These are phyloP conservation scores for Fregetta grallaria DNA, from an alignment of 2,113 vertebrate species.

Conservation along the genomic window DNA sequence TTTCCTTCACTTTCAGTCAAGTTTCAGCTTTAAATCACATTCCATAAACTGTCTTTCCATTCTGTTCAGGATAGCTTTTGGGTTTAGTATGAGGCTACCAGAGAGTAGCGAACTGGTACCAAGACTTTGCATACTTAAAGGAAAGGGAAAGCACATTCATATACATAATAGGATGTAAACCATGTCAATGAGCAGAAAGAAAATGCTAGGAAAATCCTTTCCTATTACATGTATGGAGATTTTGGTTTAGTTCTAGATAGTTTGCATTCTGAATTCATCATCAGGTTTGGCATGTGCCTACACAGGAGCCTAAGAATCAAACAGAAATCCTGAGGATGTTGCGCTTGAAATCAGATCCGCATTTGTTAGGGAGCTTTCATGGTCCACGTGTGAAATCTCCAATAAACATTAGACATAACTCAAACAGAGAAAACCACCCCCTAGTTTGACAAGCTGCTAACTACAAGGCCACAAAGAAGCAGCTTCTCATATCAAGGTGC, in stretches of 20 bases:
- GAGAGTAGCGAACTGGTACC: background rate
- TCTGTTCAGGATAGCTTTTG: background rate
- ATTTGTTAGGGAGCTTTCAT: slow-evolving; percentile 45
- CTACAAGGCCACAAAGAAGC: slow-evolving; percentile 11
- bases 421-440: slow-evolving; percentile 15
- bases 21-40: background rate
- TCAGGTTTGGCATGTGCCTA: background rate
- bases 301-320: background rate
- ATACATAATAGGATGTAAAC: background rate
- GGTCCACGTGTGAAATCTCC: slow-evolving; percentile 60
- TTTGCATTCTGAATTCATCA: background rate
- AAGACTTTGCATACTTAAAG: background rate
- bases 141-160: background rate
- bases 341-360: background rate
- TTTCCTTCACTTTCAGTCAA: background rate
- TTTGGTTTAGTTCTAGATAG: background rate
- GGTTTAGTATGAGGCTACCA: background rate
- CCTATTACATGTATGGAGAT: background rate
- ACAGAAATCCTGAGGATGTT: slow-evolving; percentile 18
- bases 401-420: slow-evolving; percentile 33
- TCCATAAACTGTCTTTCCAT: background rate
- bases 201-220: slow-evolving; percentile 23
- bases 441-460: slow-evolving; percentile 34
- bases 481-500: background rate
- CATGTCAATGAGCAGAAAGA: background rate